Base-by-base conservation (phyloP, 2,113 vertebrate species). In the Sminthopsis crassicaudata region DNA sequence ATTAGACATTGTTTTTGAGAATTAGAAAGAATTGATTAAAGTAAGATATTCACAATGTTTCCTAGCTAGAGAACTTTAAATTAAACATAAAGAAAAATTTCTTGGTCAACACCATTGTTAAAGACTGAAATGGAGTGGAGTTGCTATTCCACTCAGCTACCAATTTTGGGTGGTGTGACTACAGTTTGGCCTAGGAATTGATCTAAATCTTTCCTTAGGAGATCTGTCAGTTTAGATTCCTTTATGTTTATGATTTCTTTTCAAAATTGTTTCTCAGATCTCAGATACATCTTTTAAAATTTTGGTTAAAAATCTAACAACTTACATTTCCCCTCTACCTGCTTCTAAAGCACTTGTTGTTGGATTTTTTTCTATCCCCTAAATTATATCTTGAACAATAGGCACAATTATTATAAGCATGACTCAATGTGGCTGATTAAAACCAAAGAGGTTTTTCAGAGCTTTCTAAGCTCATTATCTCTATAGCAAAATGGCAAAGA, bases 351-450 rank as follows among this genome's bases (percentile, higher is more conserved):
- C 91, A 26, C 0, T 26, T 94, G 48, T 89, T 30, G 76, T 91
- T 11, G 48, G 12, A 93, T 91, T 51, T 14, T 51, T 19, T 94
- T 89, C 54, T 16, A 91, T 76, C 23, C 25, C 92, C 16, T 67
- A 91, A 95, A 95, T 76, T 94, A 90, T 19, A 90, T 30, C 26
- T 16, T 92, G 53, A 84, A 94, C 46, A 27, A 90, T 24, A 57
- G 93, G 48, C 89, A 60, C 92, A 91, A 55, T 93, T 95, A 57
- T 93, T 96, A 53, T 96, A 92, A 93, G 57, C 67, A 90, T 54
- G 67, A 91, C 36, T 94, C 53, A 50, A 53, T 50, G 27, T 46
- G n/a, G 92, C 91, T 96, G 93, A 97, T 96, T 96, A 96, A 97
- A 97, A 95, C 94, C 92, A 93, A 93, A 92, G 23, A 48, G 19